Conservation (phyloP, 2,113 vertebrate species). For the Seriola aureovittata region DNA sequence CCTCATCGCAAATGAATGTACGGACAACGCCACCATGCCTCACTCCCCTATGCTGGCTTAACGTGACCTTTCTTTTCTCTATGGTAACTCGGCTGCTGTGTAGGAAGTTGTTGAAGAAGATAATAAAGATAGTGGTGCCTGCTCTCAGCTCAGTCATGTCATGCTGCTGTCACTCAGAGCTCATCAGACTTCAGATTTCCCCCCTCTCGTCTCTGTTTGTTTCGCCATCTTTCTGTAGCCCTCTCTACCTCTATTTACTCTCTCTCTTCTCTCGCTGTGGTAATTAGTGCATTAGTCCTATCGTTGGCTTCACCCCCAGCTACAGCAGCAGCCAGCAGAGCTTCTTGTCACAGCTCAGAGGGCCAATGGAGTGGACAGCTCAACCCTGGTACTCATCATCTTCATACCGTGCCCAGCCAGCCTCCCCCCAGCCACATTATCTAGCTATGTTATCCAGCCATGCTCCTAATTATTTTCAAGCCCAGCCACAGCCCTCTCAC, state of each 20-base stretch:
- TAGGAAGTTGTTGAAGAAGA: constrained; percentile 45
- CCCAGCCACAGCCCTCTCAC: constrained; percentile 73
- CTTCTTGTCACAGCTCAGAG: constrained; percentile 90
- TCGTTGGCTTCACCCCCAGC: constrained; percentile 88
- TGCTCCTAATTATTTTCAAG: constrained; percentile 82
- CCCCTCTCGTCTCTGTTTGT: constrained; percentile 59
- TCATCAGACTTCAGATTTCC: constrained; percentile 83
- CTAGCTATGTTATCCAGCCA: constrained; percentile 73
- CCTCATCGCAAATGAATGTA: neutral
- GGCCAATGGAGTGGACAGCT: constrained; percentile 89
- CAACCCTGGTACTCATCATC: constrained; percentile 82
- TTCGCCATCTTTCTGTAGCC: constrained; percentile 41
- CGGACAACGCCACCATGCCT: neutral
- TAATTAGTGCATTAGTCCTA: constrained; percentile 98
- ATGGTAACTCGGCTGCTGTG: constrained; percentile 14
- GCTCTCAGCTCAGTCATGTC: constrained; percentile 64
- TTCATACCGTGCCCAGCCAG: constrained; percentile 66
- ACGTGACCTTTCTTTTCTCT: constrained; percentile 8
- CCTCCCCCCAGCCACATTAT: constrained; percentile 76
- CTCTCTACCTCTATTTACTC: constrained; percentile 69
- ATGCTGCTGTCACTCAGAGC: constrained; percentile 79
- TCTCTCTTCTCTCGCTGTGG: constrained; percentile 82
- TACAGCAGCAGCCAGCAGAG: constrained; percentile 76
- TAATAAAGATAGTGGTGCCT: constrained; percentile 36
- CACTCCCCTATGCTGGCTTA: neutral